Percentiles rank a stretch among this genome's conserved stretches.
phyloP scores from a whole-genome alignment of 92 coral and sea anemone species.

The Parazoanthus darwini region DNA sequence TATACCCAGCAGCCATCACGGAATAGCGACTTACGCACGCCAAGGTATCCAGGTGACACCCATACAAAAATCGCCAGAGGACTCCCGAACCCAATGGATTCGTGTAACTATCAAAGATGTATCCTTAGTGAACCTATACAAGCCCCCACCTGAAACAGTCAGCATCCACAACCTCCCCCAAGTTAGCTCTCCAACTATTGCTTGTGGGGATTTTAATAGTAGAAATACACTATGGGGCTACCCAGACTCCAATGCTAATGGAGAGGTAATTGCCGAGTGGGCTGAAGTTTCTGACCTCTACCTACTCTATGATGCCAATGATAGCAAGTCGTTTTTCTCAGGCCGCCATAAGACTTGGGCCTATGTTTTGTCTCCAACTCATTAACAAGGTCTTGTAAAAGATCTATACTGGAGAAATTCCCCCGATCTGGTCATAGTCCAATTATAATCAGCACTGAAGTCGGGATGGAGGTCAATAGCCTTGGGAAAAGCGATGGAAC shows the following conservation, averaged over 20 bases:
- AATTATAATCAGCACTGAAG: neutral
- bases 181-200: constrained; percentile 8
- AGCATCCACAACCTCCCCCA: neutral
- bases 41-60: constrained; percentile 24
- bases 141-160: constrained; percentile 19
- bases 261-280: constrained; percentile 17
- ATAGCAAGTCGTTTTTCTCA: constrained; percentile 10
- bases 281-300: constrained; percentile 31
- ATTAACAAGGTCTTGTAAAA: neutral
- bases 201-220: constrained; percentile 35
- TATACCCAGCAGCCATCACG: too few relatives aligned
- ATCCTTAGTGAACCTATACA: constrained; percentile 13
- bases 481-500: constrained; percentile 31
- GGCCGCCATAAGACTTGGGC: constrained; percentile 35
- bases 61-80: constrained; percentile 5
- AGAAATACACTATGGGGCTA: constrained; percentile 40
- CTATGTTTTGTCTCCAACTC: constrained; percentile 9
- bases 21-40: constrained; percentile 36
- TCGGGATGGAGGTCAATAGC: constrained; percentile 12
- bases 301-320: constrained; percentile 42
- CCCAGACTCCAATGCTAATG: constrained; percentile 27
- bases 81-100: constrained; percentile 26
- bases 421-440: neutral
- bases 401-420: constrained; percentile 11
- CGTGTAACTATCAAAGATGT: neutral